Conservation (phyloP, 2,113 vertebrate species). For the Mus pahari region DNA sequence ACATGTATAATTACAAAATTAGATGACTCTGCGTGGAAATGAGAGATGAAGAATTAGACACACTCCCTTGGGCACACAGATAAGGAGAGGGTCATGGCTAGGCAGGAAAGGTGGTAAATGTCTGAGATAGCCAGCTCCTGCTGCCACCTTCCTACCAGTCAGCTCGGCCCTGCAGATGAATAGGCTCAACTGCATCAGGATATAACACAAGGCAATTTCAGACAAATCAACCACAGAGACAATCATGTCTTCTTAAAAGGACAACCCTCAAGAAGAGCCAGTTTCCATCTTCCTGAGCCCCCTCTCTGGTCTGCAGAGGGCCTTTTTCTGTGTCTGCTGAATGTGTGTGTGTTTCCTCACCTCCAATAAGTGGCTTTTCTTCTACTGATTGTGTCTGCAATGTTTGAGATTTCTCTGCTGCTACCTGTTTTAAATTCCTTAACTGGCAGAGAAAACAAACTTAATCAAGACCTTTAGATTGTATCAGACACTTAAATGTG, state of each 20-base stretch:
- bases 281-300: neutral
- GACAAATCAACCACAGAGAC: neutral
- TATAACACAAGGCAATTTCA: fast-evolving
- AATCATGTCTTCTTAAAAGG: neutral
- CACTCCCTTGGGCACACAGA: neutral
- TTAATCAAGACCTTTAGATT: neutral
- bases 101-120: neutral
- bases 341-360: neutral
- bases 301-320: neutral
- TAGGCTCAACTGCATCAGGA: neutral
- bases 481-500: constrained; percentile 45
- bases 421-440: neutral
- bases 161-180: too few relatives aligned
- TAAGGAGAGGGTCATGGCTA: neutral
- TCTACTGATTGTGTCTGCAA: neutral
- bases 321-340: too few relatives aligned
- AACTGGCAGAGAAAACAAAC: neutral
- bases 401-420: neutral
- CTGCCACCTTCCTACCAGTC: neutral
- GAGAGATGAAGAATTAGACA: neutral
- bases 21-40: neutral
- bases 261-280: neutral
- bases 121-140: neutral
- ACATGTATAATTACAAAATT: constrained; percentile 44
- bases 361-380: neutral